phyloP scores from a whole-genome alignment of 2,888 invertebrate genomes.

The Halictus quadricinctus region DNA sequence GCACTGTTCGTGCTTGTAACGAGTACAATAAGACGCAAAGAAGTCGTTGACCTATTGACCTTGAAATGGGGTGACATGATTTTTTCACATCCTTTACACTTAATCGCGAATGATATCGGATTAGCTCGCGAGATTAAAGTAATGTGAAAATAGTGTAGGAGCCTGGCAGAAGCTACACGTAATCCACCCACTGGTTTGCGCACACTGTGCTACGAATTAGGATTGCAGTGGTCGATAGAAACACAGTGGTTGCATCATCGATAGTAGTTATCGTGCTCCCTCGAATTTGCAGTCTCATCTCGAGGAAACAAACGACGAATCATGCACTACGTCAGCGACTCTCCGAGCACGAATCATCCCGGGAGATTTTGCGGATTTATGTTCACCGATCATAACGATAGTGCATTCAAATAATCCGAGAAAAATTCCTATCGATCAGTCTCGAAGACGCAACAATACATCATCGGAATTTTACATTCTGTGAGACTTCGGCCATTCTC shows the following conservation, averaged over 20 bases:
- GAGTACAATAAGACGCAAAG: too few species aligned
- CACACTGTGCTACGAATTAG: neutral
- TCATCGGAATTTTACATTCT: neutral
- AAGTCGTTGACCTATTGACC: too few species aligned
- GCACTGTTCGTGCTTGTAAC: too few species aligned
- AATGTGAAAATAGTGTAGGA: conserved; percentile 7
- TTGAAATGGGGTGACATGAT: too few species aligned
- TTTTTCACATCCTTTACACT: too few species aligned
- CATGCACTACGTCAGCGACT: neutral
- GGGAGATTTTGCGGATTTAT: neutral
- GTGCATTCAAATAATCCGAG: neutral
- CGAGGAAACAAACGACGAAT: neutral
- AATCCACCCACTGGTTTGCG: neutral
- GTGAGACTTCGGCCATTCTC: too few species aligned
- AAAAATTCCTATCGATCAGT: neutral
- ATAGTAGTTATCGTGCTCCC: conserved; percentile 17
- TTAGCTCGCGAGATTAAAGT: neutral
- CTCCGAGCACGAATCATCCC: neutral
- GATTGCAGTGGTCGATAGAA: neutral
- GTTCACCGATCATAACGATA: neutral
- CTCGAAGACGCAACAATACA: neutral
- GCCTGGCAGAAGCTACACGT: neutral
- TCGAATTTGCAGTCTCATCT: neutral
- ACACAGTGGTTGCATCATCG: conserved; percentile 21
- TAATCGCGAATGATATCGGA: neutral